A percentile compares a stretch with the other conserved stretches of the same genome.
Conservation (phyloP, 2,888 invertebrate species). For the Acleris sparsana region DNA sequence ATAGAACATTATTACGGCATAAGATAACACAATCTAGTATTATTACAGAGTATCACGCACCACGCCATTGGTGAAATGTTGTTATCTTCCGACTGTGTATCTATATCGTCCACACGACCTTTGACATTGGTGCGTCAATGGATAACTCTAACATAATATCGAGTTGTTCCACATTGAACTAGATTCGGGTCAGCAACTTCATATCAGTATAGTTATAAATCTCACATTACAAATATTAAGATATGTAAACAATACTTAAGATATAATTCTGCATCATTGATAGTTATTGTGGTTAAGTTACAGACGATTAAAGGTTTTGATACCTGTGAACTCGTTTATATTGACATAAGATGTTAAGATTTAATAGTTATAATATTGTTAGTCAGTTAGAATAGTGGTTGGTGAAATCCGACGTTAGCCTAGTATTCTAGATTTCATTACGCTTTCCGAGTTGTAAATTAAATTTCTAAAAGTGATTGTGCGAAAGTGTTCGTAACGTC, state of each 20-base stretch:
- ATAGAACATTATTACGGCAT: slow-evolving; percentile 21
- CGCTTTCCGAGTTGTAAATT: slow-evolving; percentile 11
- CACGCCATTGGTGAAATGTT: slow-evolving; percentile 14
- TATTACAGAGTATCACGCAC: slow-evolving; percentile 12
- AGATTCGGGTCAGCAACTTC: slow-evolving; percentile 4
- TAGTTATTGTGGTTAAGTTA: neutral
- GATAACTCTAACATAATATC: slow-evolving; percentile 6
- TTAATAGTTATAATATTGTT: neutral
- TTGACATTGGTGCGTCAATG: slow-evolving; percentile 25
- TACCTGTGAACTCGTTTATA: too few relatives aligned
- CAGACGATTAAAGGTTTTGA: neutral
- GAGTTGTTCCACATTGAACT: neutral
- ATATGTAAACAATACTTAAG: too few relatives aligned
- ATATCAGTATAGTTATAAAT: neutral
- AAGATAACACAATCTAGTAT: slow-evolving; percentile 10
- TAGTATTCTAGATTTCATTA: slow-evolving; percentile 10
- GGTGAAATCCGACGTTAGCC: neutral
- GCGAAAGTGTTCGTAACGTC: slow-evolving; percentile 21
- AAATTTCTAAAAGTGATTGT: slow-evolving; percentile 23
- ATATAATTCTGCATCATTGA: too few relatives aligned
- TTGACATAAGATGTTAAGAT: too few relatives aligned
- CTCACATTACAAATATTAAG: too few relatives aligned
- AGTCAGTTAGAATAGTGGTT: too few relatives aligned
- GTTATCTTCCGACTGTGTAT: slow-evolving; percentile 7
- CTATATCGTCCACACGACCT: slow-evolving; percentile 16